These are phyloP conservation scores for Martes martes DNA, from an alignment of 2,113 vertebrate species.

Conservation along the genomic window DNA sequence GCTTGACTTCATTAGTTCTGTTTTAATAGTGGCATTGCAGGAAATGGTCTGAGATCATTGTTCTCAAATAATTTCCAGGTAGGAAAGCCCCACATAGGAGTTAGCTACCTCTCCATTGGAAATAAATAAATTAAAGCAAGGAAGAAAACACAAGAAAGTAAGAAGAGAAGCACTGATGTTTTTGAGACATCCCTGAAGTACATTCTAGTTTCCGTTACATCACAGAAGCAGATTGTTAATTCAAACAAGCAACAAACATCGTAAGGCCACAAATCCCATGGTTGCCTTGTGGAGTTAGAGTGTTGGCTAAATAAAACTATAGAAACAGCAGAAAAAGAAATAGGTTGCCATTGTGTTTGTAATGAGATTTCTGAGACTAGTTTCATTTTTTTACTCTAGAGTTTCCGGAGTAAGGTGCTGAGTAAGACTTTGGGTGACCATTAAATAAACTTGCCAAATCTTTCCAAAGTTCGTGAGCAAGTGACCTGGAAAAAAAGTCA, in stretches of 20 bases:
- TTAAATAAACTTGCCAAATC: not conserved
- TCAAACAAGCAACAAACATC: not conserved
- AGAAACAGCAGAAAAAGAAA: not conserved
- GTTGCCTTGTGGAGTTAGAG: not conserved
- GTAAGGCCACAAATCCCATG: not conserved
- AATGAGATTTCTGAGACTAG: not conserved
- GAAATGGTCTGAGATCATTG: not conserved
- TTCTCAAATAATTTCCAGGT: not conserved
- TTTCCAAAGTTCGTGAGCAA: constrained; percentile 16
- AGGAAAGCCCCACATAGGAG: not conserved
- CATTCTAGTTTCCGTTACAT: not conserved
- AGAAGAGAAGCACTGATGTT: not conserved
- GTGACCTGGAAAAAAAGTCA: constrained; percentile 71
- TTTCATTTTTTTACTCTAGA: not conserved
- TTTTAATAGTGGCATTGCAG: not conserved
- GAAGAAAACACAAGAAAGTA: not conserved
- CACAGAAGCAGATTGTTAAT: not conserved
- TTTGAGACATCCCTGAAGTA: not conserved
- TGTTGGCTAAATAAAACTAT: rapidly evolving
- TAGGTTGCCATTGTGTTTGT: not conserved
- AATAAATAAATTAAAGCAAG: not conserved
- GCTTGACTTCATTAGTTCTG: not conserved
- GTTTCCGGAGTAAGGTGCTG: constrained; percentile 51
- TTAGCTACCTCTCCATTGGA: not conserved
- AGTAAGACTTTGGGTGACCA: constrained; percentile 1